phyloP scores from a whole-genome alignment of 2,888 invertebrate genomes.

The Nephrotoma guestfalica region DNA sequence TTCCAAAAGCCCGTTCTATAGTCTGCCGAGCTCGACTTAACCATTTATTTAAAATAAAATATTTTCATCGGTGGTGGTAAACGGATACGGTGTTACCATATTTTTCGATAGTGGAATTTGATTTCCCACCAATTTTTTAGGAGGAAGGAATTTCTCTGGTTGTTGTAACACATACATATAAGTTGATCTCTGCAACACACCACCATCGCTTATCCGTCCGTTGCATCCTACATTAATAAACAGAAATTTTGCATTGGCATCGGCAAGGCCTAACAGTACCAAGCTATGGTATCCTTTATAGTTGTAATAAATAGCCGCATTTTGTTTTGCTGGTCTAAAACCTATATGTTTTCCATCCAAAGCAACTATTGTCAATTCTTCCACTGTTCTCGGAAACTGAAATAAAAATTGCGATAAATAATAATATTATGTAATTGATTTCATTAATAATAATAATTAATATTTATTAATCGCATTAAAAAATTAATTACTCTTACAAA shows the following conservation, averaged over 20 bases:
- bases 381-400: too few species aligned
- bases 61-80: constrained; percentile 4
- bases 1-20: constrained; percentile 1
- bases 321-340: neutral
- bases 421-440: neutral
- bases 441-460: neutral
- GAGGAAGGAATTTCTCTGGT: neutral
- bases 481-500: neutral
- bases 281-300: constrained; percentile 3
- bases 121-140: neutral
- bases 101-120: neutral
- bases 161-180: too few species aligned
- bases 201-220: too few species aligned
- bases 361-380: neutral
- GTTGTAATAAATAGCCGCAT: neutral
- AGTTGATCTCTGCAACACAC: too few species aligned
- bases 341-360: constrained; percentile 2
- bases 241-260: constrained; percentile 3
- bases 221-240: neutral
- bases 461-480: neutral
- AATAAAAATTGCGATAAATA: neutral
- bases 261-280: constrained; percentile 5
- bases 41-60: constrained; percentile 7
- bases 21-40: neutral
- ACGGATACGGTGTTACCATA: neutral